These are phyloP conservation scores for Drosophila sordidapex DNA, from an alignment of 2,888 invertebrate species.

Conservation along the genomic window DNA sequence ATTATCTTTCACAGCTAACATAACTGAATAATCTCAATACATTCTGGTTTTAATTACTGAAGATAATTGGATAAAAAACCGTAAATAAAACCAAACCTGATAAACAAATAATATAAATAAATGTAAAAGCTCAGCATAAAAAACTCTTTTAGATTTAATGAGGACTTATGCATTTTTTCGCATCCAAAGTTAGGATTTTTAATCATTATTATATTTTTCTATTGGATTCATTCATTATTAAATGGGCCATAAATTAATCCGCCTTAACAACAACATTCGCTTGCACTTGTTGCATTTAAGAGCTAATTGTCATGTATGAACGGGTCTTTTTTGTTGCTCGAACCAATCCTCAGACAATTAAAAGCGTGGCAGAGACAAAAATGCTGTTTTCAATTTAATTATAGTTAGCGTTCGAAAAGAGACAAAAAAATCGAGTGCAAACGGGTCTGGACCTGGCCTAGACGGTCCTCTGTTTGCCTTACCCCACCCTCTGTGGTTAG, in stretches of 20 bases:
- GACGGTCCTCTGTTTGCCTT: slow-evolving; percentile 20
- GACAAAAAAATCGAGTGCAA: slow-evolving; percentile 25
- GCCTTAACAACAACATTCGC: slow-evolving; percentile 1
- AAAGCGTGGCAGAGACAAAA: slow-evolving; percentile 45
- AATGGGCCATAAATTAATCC: background rate
- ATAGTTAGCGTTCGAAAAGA: slow-evolving; percentile 29
- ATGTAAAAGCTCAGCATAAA: background rate
- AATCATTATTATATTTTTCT: background rate
- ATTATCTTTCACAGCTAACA: background rate
- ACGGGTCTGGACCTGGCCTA: slow-evolving; percentile 53
- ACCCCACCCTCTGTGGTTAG: slow-evolving; percentile 25
- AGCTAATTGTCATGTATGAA: slow-evolving; percentile 20
- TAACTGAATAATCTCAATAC: background rate
- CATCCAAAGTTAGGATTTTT: background rate
- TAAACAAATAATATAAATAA: background rate
- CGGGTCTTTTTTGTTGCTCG: slow-evolving; percentile 22
- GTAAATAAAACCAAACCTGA: background rate
- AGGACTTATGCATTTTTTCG: background rate
- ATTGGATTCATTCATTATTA: background rate
- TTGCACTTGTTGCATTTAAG: slow-evolving; percentile 8
- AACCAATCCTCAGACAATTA: slow-evolving; percentile 59
- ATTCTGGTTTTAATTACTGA: background rate
- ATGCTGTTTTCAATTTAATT: slow-evolving; percentile 57
- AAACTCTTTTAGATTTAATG: background rate
- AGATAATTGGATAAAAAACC: background rate